phyloP scores from a whole-genome alignment of 2,888 invertebrate species.

The Vanessa cardui region DNA sequence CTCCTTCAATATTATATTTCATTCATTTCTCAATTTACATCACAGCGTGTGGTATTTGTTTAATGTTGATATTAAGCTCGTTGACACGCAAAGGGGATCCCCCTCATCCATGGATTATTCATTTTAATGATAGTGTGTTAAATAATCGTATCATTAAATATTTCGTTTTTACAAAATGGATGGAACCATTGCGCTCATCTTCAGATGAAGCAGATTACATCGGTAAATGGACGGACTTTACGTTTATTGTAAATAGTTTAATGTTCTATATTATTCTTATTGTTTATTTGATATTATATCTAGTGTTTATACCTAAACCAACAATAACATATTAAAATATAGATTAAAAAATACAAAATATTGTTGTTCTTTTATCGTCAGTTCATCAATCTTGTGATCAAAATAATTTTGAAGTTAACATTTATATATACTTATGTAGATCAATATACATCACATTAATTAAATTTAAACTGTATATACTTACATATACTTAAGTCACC shows the following conservation, averaged over 20 bases:
- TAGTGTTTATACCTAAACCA: conserved; percentile 47
- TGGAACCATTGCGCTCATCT: conserved; percentile 20
- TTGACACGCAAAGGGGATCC: conserved; percentile 41
- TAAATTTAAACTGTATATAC: too few species aligned
- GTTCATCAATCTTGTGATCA: too few species aligned
- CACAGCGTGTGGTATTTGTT: conserved; percentile 43
- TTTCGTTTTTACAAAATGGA: conserved; percentile 49
- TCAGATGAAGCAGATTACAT: conserved; percentile 15
- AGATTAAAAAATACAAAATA: too few species aligned
- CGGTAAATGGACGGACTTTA: conserved; percentile 50
- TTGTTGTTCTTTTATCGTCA: too few species aligned
- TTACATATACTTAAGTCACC: too few species aligned
- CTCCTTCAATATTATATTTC: conserved; percentile 53
- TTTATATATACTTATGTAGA: too few species aligned
- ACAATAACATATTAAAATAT: conserved; percentile 5
- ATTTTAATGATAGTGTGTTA: conserved; percentile 45
- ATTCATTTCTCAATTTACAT: conserved; percentile 51
- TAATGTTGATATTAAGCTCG: conserved; percentile 46
- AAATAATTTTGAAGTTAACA: too few species aligned
- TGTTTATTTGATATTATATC: conserved; percentile 47
- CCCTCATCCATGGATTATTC: conserved; percentile 45
- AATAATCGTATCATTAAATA: conserved; percentile 38
- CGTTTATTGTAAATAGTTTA: conserved; percentile 48
- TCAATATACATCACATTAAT: too few species aligned
- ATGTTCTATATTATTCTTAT: conserved; percentile 31